These are phyloP conservation scores for Paracentrotus lividus DNA, from an alignment of 53 echinoderm and acorn worm species.

Conservation along the genomic window DNA sequence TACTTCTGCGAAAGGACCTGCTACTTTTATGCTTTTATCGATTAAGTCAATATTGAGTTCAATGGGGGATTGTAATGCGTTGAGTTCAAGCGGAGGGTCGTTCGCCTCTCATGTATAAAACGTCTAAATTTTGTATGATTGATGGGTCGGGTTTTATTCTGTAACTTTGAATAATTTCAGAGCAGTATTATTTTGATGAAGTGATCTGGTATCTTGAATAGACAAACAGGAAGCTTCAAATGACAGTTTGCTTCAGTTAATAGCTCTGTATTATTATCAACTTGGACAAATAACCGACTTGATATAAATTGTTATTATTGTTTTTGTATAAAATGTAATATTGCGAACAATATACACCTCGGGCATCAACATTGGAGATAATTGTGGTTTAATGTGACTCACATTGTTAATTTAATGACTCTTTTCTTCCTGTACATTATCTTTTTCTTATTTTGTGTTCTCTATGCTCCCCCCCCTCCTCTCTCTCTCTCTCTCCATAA, in stretches of 20 bases:
- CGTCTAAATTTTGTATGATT: not conserved
- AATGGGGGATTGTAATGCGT: not conserved
- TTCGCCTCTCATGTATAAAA: not conserved
- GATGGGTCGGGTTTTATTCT: not conserved
- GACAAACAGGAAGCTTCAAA: not conserved
- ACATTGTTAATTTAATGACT: too few relatives aligned
- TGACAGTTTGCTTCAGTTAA: not conserved
- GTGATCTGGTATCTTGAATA: not conserved
- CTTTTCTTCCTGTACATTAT: too few relatives aligned
- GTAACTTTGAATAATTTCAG: not conserved
- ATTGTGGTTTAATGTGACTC: too few relatives aligned
- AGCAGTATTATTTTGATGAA: not conserved
- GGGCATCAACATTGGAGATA: too few relatives aligned
- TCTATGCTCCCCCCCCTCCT: not conserved
- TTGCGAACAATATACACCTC: too few relatives aligned
- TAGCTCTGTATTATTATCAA: not conserved
- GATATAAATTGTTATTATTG: too few relatives aligned
- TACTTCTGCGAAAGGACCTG: not conserved
- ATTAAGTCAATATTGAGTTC: conserved; percentile 16
- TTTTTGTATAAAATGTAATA: too few relatives aligned
- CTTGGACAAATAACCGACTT: too few relatives aligned
- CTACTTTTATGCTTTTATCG: conserved; percentile 28
- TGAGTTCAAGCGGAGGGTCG: not conserved
- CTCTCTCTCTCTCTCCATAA: not conserved
- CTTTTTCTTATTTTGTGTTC: not conserved